These are phyloP conservation scores for Sebastes jordani DNA, from an alignment of 2,797 vertebrate genomes.

Conservation along the genomic window DNA sequence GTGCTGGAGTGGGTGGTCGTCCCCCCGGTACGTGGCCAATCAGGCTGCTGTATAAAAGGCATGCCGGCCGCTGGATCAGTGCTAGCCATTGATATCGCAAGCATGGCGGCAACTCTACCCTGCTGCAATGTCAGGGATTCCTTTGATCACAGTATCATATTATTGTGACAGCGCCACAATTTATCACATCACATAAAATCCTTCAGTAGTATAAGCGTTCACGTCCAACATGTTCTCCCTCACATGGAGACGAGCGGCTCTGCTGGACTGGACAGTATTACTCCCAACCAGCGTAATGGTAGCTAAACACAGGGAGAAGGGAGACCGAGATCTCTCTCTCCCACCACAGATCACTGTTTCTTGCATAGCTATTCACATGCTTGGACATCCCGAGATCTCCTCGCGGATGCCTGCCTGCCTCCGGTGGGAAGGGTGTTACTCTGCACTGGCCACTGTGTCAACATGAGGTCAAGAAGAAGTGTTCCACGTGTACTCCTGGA, in stretches of 20 bases:
- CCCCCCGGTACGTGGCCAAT: conserved; percentile 61
- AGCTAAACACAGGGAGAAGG: conserved; percentile 54
- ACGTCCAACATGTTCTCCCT: conserved; percentile 44
- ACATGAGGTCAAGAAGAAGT: conserved; percentile 76
- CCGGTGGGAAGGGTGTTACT: conserved; percentile 53
- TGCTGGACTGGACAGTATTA: conserved; percentile 53
- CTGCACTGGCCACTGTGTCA: conserved; percentile 70
- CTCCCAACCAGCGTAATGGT: conserved; percentile 50
- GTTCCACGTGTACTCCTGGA: conserved; percentile 63
- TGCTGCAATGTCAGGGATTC: conserved; percentile 72
- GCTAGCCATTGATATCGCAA: conserved; percentile 66
- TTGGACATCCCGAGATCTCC: conserved; percentile 60
- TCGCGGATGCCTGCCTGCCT: conserved; percentile 54
- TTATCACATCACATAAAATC: conserved; percentile 78
- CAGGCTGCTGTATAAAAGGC: conserved; percentile 55
- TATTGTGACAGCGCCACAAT: conserved; percentile 72
- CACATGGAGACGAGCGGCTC: conserved; percentile 39
- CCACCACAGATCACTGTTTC: conserved; percentile 74
- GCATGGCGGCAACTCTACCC: conserved; percentile 63
- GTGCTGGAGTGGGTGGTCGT: conserved; percentile 40
- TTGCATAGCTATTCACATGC: conserved; percentile 75
- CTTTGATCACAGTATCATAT: conserved; percentile 81
- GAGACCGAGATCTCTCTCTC: conserved; percentile 44
- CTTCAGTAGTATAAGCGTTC: conserved; percentile 70
- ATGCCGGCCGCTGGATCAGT: conserved; percentile 45